Base-by-base conservation (phyloP, 2,113 vertebrate species). In the Psittacara wagleri region DNA sequence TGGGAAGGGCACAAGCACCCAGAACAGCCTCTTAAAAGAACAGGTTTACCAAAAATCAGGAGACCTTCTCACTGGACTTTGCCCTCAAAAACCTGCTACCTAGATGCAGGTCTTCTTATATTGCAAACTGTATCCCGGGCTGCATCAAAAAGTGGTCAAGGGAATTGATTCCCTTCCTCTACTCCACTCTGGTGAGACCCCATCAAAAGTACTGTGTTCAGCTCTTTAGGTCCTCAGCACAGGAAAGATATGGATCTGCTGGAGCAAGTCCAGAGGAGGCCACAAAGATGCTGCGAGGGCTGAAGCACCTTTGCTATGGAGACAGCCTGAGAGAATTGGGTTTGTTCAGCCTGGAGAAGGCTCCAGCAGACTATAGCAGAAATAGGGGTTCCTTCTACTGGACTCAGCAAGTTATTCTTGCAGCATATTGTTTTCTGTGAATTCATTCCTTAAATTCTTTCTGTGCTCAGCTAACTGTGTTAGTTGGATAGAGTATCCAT, bases 391-490 rank as follows among this genome's bases (percentile, higher is more conserved):
- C n/a, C 54, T 95, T 80, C 31, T 31, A 29, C 43, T 64, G 43
- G 59, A 80, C 51, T 88, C 76, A 77, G 83, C 85, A 93, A 59
- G 68, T 94, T 88, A 52, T 92, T 86, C 68, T 27, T 86, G 68
- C 64, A 88, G 83, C 20, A 92, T 90, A 92, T 78, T 93, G 63
- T 77, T 81, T 95, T 59, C 46, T 81, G 79, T 84, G 88, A 93
- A 86, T 94, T 93, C n/a, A 86, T 74, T 19, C 61, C 52, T 24
- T 68, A 66, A 61, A 64, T 75, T 88, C 69, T 90, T 93, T 84
- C 68, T 13, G 9, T 55, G 76, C 69, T 86, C 88, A 81, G 79
- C 74, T 59, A 59, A 15, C 57, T 82, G 52, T 48, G 44, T 62
- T 93, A 29, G 19, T 86, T 95, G 94, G 73, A 94, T 69, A 91